Evolutionary conservation across 2,113 vertebrate species (phyloP).

Genomic region (Melanocharis versteri): DNA sequence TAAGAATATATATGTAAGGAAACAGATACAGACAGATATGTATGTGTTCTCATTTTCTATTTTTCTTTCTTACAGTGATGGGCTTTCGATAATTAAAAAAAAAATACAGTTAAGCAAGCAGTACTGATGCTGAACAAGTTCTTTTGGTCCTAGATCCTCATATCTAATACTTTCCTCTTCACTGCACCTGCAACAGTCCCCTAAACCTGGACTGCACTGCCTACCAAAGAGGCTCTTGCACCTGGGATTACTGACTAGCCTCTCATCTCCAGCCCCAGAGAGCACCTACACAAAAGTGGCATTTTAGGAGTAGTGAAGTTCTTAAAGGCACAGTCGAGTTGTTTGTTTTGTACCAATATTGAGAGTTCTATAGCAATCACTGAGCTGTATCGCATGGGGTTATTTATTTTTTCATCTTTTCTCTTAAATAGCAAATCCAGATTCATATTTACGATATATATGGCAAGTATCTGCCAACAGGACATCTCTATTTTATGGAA

Average conservation of each 20-base stretch:
- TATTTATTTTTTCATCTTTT: background rate
- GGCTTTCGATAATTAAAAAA: background rate
- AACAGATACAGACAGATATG: background rate
- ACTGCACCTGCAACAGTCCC: background rate
- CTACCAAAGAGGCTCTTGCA: background rate
- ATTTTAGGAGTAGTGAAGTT: background rate
- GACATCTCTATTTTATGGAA: background rate
- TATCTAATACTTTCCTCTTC: background rate
- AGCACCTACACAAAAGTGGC: background rate
- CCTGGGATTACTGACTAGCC: background rate
- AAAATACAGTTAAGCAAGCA: background rate
- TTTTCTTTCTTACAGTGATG: background rate
- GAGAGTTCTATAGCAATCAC: background rate
- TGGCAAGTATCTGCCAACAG: background rate
- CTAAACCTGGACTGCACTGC: background rate
- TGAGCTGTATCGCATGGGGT: background rate
- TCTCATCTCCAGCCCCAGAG: background rate
- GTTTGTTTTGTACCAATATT: background rate
- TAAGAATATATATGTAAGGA: background rate
- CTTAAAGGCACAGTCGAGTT: background rate
- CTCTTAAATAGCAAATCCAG: background rate
- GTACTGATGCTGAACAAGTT: background rate
- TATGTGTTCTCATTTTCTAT: background rate
- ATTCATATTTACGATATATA: background rate
- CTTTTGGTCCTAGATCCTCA: background rate